Base-by-base conservation (phyloP, 2,113 vertebrate species). In the Chaenocephalus aceratus region DNA sequence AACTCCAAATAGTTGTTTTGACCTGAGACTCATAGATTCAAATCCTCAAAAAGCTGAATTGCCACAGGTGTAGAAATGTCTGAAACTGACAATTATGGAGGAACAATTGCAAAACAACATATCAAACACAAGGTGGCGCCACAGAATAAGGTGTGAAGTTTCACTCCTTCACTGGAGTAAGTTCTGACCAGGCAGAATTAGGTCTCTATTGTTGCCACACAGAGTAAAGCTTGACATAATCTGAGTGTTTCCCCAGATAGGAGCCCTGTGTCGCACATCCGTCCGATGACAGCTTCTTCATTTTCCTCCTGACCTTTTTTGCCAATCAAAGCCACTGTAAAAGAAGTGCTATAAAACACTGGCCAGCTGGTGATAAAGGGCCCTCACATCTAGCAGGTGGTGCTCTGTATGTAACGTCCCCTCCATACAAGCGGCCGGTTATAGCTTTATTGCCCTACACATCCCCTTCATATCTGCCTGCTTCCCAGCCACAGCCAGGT, bases 361-460 rank as follows among this genome's bases (percentile, higher is more conserved):
- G 68, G 66, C 87, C 89, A 92, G 91, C 89, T 93, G 93, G 87
- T 92, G 83, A 93, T 92, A 94, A 95, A 90, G 82, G 59, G 83
- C 58, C 75, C 80, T 90, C 86, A 87, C 86, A 87, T 84, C 83
- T 84, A 93, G 89, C 93, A 95, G 94, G 93, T 95, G 93, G 81
- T 92, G 88, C 84, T 90, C 75, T 71, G 77, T 73, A 76, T 80
- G 83, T 89, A 92, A 92, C 85, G 88, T 92, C 82, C 85, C 88
- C 82, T 84, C 83, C 88, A 91, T 92, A 91, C 82, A 83, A 56
- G 76, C 84, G 86, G 88, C 82, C 82, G 79, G 90, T 95, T 94
- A 95, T 94, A 88, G 91, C 87, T 95, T 95, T 94, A 94, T 95
- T 93, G 86, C 91, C 84, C 80, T 15, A 45, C 88, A 91, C 92